phyloP scores from a whole-genome alignment of 1,140 invertebrate genomes.

The Drosophila pandora region DNA sequence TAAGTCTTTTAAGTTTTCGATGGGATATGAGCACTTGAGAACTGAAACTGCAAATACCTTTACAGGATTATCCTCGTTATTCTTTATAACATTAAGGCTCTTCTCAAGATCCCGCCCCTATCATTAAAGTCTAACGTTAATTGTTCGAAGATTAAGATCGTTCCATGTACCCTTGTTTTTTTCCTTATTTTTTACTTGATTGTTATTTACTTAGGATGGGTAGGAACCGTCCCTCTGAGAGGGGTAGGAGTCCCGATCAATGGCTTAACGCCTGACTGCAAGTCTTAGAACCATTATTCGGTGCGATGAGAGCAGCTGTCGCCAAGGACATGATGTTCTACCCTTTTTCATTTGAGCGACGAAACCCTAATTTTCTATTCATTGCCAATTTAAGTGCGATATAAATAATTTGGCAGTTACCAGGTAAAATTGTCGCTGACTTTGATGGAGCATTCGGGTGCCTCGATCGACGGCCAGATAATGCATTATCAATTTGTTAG shows the following conservation, averaged over 20 bases:
- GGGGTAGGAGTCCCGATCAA: constrained; percentile 47
- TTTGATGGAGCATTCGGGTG: constrained; percentile 66
- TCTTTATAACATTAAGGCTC: constrained; percentile 24
- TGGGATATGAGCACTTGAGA: constrained; percentile 13
- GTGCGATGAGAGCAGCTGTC: constrained; percentile 70
- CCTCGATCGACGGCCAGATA: constrained; percentile 36
- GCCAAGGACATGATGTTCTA: constrained; percentile 50
- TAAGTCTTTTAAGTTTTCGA: neutral
- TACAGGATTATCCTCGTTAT: constrained; percentile 65
- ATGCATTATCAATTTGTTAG: constrained; percentile 74
- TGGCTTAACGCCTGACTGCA: constrained; percentile 60
- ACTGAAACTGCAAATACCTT: constrained; percentile 41
- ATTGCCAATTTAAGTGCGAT: constrained; percentile 80
- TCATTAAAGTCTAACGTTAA: constrained; percentile 64
- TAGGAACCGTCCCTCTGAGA: constrained; percentile 17
- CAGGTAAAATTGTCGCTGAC: constrained; percentile 66
- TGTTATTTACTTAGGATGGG: constrained; percentile 68
- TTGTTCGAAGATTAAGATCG: constrained; percentile 76
- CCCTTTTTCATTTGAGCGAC: constrained; percentile 42
- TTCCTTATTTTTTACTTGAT: constrained; percentile 38
- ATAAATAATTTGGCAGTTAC: constrained; percentile 76
- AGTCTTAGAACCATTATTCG: constrained; percentile 49
- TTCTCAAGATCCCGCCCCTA: constrained; percentile 44
- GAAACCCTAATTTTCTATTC: constrained; percentile 68
- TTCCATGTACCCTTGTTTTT: constrained; percentile 16